Evolutionary conservation across 2,797 vertebrate genomes (phyloP).

Genomic region (Anguilla pacifica): DNA sequence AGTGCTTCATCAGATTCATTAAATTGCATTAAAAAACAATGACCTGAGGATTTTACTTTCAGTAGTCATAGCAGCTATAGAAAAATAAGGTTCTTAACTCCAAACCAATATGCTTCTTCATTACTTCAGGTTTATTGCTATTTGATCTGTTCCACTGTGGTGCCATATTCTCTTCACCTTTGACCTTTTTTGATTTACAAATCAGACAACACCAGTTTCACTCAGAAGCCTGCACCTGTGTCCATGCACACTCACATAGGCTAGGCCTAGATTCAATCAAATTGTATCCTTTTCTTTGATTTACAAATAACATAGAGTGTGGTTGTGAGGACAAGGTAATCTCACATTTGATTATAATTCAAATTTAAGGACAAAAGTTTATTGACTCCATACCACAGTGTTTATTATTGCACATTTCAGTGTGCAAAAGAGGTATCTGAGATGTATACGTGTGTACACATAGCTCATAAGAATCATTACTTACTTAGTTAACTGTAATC

Average conservation of each 20-base stretch:
- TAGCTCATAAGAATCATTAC: too few species aligned
- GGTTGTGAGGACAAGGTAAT: neutral
- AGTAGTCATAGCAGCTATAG: neutral
- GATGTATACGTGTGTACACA: too few species aligned
- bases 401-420: too few species aligned
- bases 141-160: neutral
- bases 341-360: neutral
- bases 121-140: neutral
- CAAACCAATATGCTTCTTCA: neutral
- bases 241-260: neutral
- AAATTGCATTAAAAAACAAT: neutral
- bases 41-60: neutral
- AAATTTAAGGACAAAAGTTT: neutral
- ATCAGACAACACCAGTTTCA: neutral
- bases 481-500: too few species aligned
- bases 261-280: neutral
- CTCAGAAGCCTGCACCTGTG: neutral
- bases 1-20: neutral
- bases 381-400: too few species aligned
- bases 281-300: too few species aligned
- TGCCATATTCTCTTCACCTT: neutral
- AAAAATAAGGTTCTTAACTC: neutral
- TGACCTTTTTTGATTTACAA: slow-evolving; percentile 3
- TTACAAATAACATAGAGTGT: neutral
- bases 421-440: too few species aligned